A percentile compares a stretch with the other conserved stretches of the same genome.
Conservation (phyloP, 2,888 invertebrate species). For the Sinodicranocentrus sp. region DNA sequence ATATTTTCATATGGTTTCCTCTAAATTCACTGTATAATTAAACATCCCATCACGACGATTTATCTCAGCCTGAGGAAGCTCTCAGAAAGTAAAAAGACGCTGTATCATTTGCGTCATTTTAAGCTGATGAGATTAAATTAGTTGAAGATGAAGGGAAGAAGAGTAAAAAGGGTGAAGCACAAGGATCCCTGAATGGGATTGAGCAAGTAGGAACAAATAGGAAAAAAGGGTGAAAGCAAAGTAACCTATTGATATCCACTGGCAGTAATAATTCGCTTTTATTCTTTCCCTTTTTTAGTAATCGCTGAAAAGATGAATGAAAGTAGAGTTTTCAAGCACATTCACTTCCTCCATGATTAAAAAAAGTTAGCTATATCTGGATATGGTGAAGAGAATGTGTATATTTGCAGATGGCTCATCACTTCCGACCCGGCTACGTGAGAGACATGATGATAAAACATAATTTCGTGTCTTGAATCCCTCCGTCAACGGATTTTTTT, state of each 20-base stretch:
- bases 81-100: background rate
- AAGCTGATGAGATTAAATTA: constrained; percentile 17
- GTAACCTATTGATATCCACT: constrained; percentile 8
- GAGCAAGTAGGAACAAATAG: background rate
- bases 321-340: background rate
- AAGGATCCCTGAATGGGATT: background rate
- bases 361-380: too few relatives aligned
- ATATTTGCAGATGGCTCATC: background rate
- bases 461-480: background rate
- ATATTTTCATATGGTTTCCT: too few relatives aligned
- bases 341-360: too few relatives aligned
- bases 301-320: background rate
- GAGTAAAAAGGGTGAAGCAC: background rate
- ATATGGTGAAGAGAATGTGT: too few relatives aligned
- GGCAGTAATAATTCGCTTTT: constrained; percentile 3
- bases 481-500: background rate
- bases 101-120: too few relatives aligned
- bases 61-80: too few relatives aligned
- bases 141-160: background rate
- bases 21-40: too few relatives aligned
- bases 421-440: background rate
- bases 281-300: background rate
- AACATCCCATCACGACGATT: too few relatives aligned
- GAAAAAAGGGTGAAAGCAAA: background rate
- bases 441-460: background rate